Evolutionary conservation across 2,888 invertebrate species (phyloP), one percentile per base, ranked within the genome.

Genomic region (Sussaba pulchella): DNA sequence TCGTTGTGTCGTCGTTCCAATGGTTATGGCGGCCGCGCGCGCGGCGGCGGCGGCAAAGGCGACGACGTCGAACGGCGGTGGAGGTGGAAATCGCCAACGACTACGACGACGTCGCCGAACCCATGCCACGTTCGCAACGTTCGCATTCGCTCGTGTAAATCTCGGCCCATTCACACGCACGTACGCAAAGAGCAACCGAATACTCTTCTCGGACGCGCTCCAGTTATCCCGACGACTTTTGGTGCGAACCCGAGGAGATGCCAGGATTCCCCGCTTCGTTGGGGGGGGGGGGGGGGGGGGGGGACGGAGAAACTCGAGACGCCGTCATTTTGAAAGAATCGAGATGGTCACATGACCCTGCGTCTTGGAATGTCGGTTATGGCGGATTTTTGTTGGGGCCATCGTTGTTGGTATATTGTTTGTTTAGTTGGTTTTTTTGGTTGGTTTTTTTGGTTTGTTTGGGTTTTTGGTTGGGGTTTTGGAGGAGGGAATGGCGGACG

Each of bases 81-180:
- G 52, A n/a, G 52, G 52, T 6, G 26, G n/a, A 2, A 26, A 4
- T n/a, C 12, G n/a, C 52, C 52, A 66, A 59, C 64, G 45, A 45
- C 39, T 8, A 45, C 78, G 67, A 76, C 54, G 67, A 41, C 61
- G 45, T 63, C 24, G 54, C 71, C 61, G 24, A 9, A 36, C 50
- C 71, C 43, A 24, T 75, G 75, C 78, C 82, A 75, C 78, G 78
- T 74, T 76, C 76, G 61, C 31, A 71, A 52, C 50, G n/a, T 59
- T 83, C 82, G 84, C 81, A 81, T 80, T 82, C 82, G 79, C 73
- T 70, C 77, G 67, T 59, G 52, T n/a, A 61, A 61, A 67, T 45
- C 66, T 50, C 50, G 54, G 64, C 66, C 59, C 72, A 72, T 72
- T 72, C 72, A 61, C 69, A 78, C 72, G 73, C 57, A 72, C 45